These are phyloP conservation scores for Thyatira batis DNA, from an alignment of 2,888 invertebrate genomes.

Conservation along the genomic window DNA sequence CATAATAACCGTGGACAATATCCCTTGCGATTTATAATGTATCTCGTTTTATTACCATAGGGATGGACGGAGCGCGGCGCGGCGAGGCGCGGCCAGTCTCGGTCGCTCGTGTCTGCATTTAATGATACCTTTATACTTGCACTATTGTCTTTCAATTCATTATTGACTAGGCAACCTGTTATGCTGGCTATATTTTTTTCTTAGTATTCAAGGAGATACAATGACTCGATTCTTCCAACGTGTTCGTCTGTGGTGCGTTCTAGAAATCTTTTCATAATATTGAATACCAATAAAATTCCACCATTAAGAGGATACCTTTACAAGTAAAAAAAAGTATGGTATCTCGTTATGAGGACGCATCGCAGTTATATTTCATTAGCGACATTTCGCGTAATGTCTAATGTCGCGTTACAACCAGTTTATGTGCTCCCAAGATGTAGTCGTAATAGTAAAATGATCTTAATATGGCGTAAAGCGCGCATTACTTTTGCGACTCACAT, in stretches of 20 bases:
- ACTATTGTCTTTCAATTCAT: background rate
- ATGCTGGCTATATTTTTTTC: background rate
- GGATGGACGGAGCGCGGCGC: constrained; percentile 26
- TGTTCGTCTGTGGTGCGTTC: too few species aligned
- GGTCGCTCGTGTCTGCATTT: background rate
- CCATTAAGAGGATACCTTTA: too few species aligned
- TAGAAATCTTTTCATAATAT: too few species aligned
- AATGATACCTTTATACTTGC: background rate
- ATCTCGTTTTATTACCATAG: constrained; percentile 72
- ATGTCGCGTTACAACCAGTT: constrained; percentile 54
- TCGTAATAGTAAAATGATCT: constrained; percentile 74
- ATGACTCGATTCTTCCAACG: too few species aligned
- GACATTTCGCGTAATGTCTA: constrained; percentile 37
- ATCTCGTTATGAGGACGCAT: background rate
- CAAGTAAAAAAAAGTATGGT: background rate
- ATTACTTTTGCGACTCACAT: constrained; percentile 43
- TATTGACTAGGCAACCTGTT: background rate
- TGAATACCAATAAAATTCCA: too few species aligned
- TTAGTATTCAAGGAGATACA: too few species aligned
- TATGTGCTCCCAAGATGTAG: constrained; percentile 68
- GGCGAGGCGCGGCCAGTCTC: too few species aligned
- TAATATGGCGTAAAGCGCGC: constrained; percentile 65
- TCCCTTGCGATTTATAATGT: constrained; percentile 74
- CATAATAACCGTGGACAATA: constrained; percentile 65
- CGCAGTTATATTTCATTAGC: constrained; percentile 1